These are phyloP conservation scores for Conus canariensis DNA, from an alignment of 2,888 invertebrate species.

Conservation along the genomic window DNA sequence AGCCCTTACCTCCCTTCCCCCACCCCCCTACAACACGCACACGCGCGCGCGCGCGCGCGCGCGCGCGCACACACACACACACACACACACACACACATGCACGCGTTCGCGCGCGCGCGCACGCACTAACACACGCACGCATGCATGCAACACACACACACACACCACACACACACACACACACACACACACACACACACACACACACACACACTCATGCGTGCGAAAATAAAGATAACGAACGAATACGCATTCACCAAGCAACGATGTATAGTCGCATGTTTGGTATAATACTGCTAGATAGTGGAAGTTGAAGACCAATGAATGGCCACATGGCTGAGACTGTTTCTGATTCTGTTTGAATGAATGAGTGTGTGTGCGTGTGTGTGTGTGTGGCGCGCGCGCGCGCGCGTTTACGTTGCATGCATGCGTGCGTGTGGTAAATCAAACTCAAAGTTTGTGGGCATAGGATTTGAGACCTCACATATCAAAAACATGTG, in stretches of 20 bases:
- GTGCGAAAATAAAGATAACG: no score
- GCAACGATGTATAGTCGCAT: no score
- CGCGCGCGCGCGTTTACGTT: no score
- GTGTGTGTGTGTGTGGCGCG: no score
- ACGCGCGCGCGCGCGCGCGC: neutral
- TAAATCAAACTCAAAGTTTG: neutral
- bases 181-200: conserved; percentile 24
- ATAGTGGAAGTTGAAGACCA: no score
- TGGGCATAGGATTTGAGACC: neutral
- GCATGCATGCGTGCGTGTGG: no score
- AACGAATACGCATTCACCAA: no score
- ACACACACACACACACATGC: conserved; percentile 1
- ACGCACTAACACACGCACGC: neutral
- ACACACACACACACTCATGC: neutral
- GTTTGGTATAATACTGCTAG: no score
- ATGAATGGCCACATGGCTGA: no score
- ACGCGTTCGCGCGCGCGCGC: neutral
- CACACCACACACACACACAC: conserved; percentile 18
- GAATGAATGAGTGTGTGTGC: no score
- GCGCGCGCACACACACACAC: conserved; percentile 2
- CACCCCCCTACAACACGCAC: neutral
- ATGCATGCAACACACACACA: neutral
- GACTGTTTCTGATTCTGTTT: no score
- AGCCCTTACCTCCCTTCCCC: no score
- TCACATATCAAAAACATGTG: neutral